Evolutionary conservation across 1,140 invertebrate genomes (phyloP).

Genomic region (Drosophila rufa): DNA sequence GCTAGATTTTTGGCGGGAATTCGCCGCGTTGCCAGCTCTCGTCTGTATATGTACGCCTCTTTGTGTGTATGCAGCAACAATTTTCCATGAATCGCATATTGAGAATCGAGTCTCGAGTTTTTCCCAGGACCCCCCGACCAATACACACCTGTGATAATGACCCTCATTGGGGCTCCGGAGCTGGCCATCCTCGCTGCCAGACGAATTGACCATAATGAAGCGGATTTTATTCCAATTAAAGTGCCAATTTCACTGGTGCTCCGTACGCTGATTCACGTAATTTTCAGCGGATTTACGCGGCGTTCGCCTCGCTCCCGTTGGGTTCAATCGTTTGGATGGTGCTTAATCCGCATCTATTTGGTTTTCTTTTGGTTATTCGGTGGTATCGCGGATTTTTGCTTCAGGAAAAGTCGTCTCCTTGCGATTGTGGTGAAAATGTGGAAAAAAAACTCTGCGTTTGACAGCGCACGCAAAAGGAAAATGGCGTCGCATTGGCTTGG

Average conservation of each 20-base stretch:
- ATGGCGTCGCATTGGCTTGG: constrained; percentile 58
- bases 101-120: constrained; percentile 24
- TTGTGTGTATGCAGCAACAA: constrained; percentile 79
- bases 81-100: constrained; percentile 65
- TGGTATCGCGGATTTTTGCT: constrained; percentile 46
- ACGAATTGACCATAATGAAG: constrained; percentile 72
- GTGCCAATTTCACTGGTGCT: constrained; percentile 21
- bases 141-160: constrained; percentile 81
- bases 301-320: constrained; percentile 17
- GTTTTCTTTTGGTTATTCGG: constrained; percentile 47
- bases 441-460: constrained; percentile 32
- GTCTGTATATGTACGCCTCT: constrained; percentile 35
- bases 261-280: constrained; percentile 49
- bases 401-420: constrained; percentile 57
- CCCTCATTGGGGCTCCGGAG: constrained; percentile 78
- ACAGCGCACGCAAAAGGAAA: constrained; percentile 64
- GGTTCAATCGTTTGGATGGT: constrained; percentile 20
- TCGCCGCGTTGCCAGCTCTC: constrained; percentile 20
- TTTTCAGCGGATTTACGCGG: constrained; percentile 16
- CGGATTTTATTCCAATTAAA: constrained; percentile 27
- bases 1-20: constrained; percentile 11
- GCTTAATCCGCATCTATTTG: constrained; percentile 49
- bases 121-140: constrained; percentile 35
- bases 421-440: constrained; percentile 52
- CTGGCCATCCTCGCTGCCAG: constrained; percentile 84